Conservation (phyloP, 2,888 invertebrate species). For the Coelogynopora nodosa region DNA sequence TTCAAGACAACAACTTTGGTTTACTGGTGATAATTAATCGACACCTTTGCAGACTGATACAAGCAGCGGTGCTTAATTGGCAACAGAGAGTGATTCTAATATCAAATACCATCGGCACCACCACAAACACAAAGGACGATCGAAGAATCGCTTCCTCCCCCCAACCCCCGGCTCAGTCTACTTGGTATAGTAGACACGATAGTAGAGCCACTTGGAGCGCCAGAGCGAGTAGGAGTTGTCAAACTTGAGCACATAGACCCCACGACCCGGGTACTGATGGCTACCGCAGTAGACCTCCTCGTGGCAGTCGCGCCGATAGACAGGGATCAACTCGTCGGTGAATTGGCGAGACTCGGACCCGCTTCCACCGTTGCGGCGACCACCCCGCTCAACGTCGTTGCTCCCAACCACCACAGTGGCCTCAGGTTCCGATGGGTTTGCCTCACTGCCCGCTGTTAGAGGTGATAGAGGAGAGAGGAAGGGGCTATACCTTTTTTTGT, state of each 20-base stretch:
- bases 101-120: no score
- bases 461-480: no score
- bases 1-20: no score
- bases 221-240: constrained; percentile 98
- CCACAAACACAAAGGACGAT: no score
- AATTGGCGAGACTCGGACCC: constrained; percentile 64
- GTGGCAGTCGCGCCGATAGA: constrained; percentile 91
- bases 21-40: no score
- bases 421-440: constrained; percentile 50
- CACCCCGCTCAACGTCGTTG: constrained; percentile 42
- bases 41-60: no score
- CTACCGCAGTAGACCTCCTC: constrained; percentile 95
- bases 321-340: constrained; percentile 81
- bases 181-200: constrained; percentile 85
- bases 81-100: no score
- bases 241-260: constrained; percentile 94
- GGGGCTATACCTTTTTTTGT: no score
- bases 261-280: constrained; percentile 91
- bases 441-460: not conserved
- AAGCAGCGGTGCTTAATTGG: no score
- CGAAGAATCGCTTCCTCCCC: no score
- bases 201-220: constrained; percentile 97
- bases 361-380: constrained; percentile 18
- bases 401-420: constrained; percentile 63
- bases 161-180: no score